Evolutionary conservation across 1,140 invertebrate genomes (phyloP), one percentile per base, ranked within the genome.

Genomic region (Babylonia areolata): DNA sequence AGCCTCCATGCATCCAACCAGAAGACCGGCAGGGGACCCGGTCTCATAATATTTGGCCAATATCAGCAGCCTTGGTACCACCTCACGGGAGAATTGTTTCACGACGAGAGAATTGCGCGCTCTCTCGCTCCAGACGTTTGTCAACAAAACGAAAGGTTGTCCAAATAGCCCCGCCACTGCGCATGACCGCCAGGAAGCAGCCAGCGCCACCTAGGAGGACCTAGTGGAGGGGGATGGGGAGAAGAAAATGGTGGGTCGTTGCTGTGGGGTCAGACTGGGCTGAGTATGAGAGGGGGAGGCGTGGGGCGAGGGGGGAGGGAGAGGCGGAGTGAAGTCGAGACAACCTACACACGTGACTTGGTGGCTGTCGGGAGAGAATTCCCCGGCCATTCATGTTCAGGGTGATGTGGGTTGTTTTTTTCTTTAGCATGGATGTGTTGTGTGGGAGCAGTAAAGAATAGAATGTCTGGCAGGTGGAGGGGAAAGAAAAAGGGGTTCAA

Each of bases 41-140:
- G 82, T 75, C 82, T 75, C 82, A 84, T 84, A 84, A 84, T 84
- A 84, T 84, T 84, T 84, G 82, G 82, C 69, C 82, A 84, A 84
- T 84, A 84, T 84, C 82, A 75, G 40, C 64, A 12, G 15, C 35
- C 20, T 69, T 28, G 31, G 58, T 84, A 84, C 82, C 71, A 84
- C 64, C 82, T 84, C 6, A 37, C 35, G 82, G 82, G 51, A 75
- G 69, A 84, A 75, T 84, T 73, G 64, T 75, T 75, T 46, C 82
- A 39, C 23, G 69, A 37, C 64, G 39, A 23, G 64, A 84, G 64
- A 71, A 84, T 35, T 35, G 58, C 64, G 15, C 33, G 11, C 69
- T 73, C 58, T 64, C 82, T 69, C 64, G 39, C 69, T 33, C 40
- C 82, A 84, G 82, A 84, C 82, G 40, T 84, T 84, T 84, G 82